Percentiles rank a stretch among this genome's conserved stretches.
Conservation (phyloP, 2,113 vertebrate genomes). For the Saccopteryx bilineata region DNA sequence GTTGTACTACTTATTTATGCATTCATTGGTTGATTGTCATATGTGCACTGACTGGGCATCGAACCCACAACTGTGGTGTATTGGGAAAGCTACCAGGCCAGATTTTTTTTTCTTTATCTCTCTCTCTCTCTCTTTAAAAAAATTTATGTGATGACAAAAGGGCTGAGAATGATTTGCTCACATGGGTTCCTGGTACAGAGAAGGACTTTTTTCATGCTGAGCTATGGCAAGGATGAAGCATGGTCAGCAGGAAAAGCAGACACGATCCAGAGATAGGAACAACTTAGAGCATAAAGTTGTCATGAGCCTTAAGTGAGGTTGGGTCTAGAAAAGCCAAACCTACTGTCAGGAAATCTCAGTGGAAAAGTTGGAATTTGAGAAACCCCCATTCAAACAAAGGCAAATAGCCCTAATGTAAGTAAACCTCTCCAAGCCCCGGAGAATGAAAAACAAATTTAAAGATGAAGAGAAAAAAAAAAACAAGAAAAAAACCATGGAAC, state of each 20-base stretch:
- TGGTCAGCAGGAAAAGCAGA: background rate
- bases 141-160: background rate
- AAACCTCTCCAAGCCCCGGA: background rate
- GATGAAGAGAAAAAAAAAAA: background rate
- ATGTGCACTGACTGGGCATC: too few relatives aligned
- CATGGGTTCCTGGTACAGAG: background rate
- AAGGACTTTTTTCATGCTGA: background rate
- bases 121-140: background rate
- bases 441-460: slow-evolving; percentile 41
- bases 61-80: too few relatives aligned
- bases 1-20: too few relatives aligned
- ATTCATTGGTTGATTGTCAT: too few relatives aligned
- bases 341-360: background rate
- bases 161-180: background rate
- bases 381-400: background rate
- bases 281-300: background rate
- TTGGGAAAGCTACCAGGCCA: too few relatives aligned
- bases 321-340: background rate
- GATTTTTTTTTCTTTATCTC: too few relatives aligned
- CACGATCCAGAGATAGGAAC: background rate
- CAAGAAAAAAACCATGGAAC: background rate
- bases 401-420: background rate
- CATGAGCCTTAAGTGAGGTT: background rate
- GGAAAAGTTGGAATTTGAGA: slow-evolving; percentile 36
- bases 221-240: background rate